phyloP scores from a whole-genome alignment of 2,113 vertebrate genomes.

The Cyphotilapia sp. region DNA sequence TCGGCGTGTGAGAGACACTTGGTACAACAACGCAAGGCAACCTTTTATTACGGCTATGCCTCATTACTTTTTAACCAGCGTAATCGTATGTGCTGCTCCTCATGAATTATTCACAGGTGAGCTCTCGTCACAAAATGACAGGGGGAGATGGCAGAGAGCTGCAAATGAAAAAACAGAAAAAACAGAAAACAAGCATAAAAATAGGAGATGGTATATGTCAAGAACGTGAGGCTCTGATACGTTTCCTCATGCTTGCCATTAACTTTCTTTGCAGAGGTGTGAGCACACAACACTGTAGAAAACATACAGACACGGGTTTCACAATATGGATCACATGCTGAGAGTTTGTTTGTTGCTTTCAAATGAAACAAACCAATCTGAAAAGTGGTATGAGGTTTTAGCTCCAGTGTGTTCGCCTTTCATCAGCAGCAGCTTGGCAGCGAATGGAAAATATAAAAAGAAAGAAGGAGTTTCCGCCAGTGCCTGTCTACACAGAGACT shows the following conservation, averaged over 20 bases:
- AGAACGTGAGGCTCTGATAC: background rate
- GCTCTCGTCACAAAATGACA: slow-evolving; percentile 59
- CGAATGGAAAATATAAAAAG: background rate
- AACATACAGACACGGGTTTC: background rate
- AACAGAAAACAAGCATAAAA: slow-evolving; percentile 31
- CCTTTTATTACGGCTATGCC: slow-evolving; percentile 62
- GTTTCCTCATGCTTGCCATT: slow-evolving; percentile 5
- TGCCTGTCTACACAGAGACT: background rate
- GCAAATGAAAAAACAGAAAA: background rate
- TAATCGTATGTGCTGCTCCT: slow-evolving; percentile 63
- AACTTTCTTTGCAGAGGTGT: background rate
- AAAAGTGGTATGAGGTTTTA: background rate
- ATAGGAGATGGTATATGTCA: slow-evolving; percentile 17
- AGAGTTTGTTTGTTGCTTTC: slow-evolving; percentile 5
- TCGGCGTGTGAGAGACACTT: slow-evolving; percentile 51
- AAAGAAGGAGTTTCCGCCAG: background rate
- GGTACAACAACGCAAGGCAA: slow-evolving; percentile 65
- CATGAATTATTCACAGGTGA: slow-evolving; percentile 71
- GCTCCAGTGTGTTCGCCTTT: background rate
- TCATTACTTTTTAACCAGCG: slow-evolving; percentile 73
- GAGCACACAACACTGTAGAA: background rate
- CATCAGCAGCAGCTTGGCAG: slow-evolving; percentile 2
- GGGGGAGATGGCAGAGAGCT: slow-evolving; percentile 14
- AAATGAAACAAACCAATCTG: background rate
- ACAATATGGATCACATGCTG: background rate